Percentiles rank a stretch among this genome's conserved stretches.
These are phyloP conservation scores for Unio delphinus DNA, from an alignment of 2,888 invertebrate species.

Conservation along the genomic window DNA sequence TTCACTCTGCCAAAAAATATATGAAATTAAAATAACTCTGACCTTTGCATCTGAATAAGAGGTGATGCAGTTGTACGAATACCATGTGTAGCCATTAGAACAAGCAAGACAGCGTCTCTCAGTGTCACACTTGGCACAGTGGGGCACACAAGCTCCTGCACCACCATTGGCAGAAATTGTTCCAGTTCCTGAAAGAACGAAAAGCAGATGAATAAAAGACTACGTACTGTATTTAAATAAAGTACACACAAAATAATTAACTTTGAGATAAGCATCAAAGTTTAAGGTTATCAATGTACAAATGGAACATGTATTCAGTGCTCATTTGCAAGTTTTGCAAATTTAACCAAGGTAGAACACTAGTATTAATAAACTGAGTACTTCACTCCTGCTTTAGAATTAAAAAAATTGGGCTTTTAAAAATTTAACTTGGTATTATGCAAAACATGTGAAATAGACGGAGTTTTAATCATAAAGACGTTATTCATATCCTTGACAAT, in stretches of 20 bases:
- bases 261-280: too few species aligned
- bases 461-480: too few species aligned
- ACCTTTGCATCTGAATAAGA: conserved; percentile 1
- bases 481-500: too few species aligned
- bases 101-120: conserved; percentile 36
- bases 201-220: background rate
- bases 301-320: background rate
- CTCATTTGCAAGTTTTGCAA: background rate
- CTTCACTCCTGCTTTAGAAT: too few species aligned
- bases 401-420: too few species aligned
- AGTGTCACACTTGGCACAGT: conserved; percentile 33
- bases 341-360: background rate
- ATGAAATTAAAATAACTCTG: background rate
- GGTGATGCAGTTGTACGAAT: conserved; percentile 31
- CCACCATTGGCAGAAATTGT: conserved; percentile 42
- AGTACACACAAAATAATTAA: too few species aligned
- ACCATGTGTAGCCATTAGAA: conserved; percentile 20
- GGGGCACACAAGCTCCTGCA: conserved; percentile 39
- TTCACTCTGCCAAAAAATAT: background rate
- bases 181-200: conserved; percentile 35
- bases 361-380: too few species aligned
- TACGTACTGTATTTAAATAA: background rate
- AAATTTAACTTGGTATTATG: too few species aligned
- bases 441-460: too few species aligned
- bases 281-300: too few species aligned